Evolutionary conservation across 2,888 invertebrate species (phyloP), one percentile per base, ranked within the genome.

Genomic region (Philereme transversata): DNA sequence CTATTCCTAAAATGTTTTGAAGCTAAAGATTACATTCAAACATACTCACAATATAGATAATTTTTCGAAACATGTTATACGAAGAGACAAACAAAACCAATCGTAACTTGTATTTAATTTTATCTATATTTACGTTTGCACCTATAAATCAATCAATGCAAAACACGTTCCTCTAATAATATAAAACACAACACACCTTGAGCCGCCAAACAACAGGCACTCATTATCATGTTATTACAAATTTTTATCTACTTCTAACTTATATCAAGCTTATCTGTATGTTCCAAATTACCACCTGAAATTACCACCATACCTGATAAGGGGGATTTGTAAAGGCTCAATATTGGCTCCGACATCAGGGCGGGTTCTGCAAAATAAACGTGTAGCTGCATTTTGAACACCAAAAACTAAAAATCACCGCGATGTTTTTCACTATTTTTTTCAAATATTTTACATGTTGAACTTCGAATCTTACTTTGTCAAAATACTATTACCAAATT

Each of bases 291-390:
- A 52, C n/a, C 58, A 22, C 4, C 36, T 48, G 43, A 58, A 44
- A 51, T 43, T 62, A 60, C 56, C 69, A 75, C 66, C 78, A 70
- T 90, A 91, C 91, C 91, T 90, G 90, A 87, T 84, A 91, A 78
- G 69, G 91, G 90, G 77, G 90, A 87, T 88, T 92, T 91, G 87
- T 87, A 90, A 74, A 92, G 83, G 82, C 90, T 92, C 80, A 92
- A 80, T 77, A 92, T 85, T 69, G 90, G 90, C 78, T 92, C 91
- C 71, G 91, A 81, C 84, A 91, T 85, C 79, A 92, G 86, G 74
- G 86, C 88, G 53, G 90, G 78, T 73, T 92, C 91, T 92, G 91
- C 61, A 87, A 90, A 79, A 72, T 67, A 89, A 86, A 84, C 65
- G 66, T 54, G 65, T 46, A 33, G 22, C 55, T 67, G 65, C 64